Evolutionary conservation across 2,888 invertebrate genomes (phyloP).

Genomic region (Leucophora obtusa): DNA sequence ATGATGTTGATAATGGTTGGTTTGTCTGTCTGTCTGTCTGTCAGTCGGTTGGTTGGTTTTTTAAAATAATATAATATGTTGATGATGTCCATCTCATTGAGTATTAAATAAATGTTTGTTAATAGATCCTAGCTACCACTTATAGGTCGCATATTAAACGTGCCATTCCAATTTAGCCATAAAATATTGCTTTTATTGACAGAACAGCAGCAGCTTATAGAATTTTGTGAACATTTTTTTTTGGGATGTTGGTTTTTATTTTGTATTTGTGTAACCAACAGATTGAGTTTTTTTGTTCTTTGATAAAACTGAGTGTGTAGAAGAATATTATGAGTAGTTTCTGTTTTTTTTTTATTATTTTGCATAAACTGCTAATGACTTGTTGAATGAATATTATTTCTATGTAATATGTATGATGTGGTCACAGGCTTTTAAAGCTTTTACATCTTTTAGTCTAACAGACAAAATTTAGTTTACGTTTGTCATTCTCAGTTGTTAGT

Average conservation of each 20-base stretch:
- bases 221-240: slow-evolving; percentile 17
- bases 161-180: slow-evolving; percentile 3
- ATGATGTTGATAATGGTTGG: neutral
- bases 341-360: slow-evolving; percentile 11
- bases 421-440: slow-evolving; percentile 37
- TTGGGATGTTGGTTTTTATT: slow-evolving; percentile 1
- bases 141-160: slow-evolving; percentile 21
- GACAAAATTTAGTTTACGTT: slow-evolving; percentile 55
- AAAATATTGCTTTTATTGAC: slow-evolving; percentile 17
- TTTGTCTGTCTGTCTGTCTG: neutral
- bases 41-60: neutral
- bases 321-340: slow-evolving; percentile 46
- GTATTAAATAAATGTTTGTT: slow-evolving; percentile 47
- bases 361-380: slow-evolving; percentile 57
- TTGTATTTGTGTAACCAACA: slow-evolving; percentile 34
- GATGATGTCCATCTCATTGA: slow-evolving; percentile 28
- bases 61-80: slow-evolving; percentile 1
- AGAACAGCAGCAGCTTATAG: neutral
- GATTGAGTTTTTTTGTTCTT: slow-evolving; percentile 20
- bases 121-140: slow-evolving; percentile 19
- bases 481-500: slow-evolving; percentile 58
- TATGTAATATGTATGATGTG: slow-evolving; percentile 20
- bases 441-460: slow-evolving; percentile 49
- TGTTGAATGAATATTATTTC: slow-evolving; percentile 47
- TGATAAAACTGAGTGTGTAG: slow-evolving; percentile 38